phyloP scores from a whole-genome alignment of 2,888 invertebrate species.

The Perizoma flavofasciatum region DNA sequence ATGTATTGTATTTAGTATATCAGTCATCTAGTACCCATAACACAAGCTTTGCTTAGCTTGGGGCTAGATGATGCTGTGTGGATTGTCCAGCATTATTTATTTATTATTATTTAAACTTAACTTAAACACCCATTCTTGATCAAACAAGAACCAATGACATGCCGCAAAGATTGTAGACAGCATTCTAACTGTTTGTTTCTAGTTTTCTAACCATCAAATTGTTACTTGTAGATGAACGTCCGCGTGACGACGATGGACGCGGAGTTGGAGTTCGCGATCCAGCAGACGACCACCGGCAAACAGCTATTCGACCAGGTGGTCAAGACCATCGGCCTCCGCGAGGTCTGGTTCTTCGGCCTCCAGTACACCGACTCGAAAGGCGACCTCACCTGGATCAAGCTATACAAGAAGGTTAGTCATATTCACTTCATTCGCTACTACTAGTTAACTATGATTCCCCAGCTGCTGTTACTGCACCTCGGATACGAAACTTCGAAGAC shows the following conservation, averaged over 20 bases:
- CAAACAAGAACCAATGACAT: too few species aligned
- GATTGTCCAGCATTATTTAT: too few species aligned
- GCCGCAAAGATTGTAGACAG: too few species aligned
- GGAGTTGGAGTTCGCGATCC: conserved; percentile 99
- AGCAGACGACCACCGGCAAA: conserved; percentile 99
- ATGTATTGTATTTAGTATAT: too few species aligned
- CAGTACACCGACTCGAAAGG: conserved; percentile 99
- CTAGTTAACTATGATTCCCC: not conserved
- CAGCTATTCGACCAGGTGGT: conserved; percentile 99
- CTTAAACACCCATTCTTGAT: too few species aligned
- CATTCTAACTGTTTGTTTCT: too few species aligned
- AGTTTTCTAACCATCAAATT: too few species aligned
- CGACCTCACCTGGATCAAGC: conserved; percentile 98
- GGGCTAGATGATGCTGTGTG: too few species aligned
- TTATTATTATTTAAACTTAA: too few species aligned
- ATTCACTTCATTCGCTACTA: conserved; percentile 2
- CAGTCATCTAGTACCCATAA: too few species aligned
- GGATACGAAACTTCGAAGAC: not conserved
- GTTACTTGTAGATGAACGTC: conserved; percentile 93
- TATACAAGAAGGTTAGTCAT: conserved; percentile 97
- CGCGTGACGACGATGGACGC: conserved; percentile 99
- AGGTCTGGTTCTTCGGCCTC: conserved; percentile 99
- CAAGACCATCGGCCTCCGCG: conserved; percentile 99
- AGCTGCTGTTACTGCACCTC: conserved; percentile 3
- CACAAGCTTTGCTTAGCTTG: too few species aligned